Evolutionary conservation across 2,113 vertebrate species (phyloP), one percentile per base, ranked within the genome.

Genomic region (Propithecus coquereli): DNA sequence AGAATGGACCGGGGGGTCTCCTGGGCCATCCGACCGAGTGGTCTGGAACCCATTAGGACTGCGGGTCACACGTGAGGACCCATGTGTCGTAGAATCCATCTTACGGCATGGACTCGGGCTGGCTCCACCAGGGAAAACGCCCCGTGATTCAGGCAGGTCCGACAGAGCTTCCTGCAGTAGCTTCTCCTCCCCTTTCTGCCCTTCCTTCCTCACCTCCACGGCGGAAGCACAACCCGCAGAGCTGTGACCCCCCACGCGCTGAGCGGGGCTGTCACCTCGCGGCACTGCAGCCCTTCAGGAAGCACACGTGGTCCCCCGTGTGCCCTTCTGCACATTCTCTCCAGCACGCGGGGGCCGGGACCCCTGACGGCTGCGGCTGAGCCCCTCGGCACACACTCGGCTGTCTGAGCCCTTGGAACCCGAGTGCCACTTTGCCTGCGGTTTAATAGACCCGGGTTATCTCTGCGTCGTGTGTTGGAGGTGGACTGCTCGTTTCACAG

Each of bases 381-480:
- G 52, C 3, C 2, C 11, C 30, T 10, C 7, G 0, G 12, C 3
- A 32, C 1, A 3, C 6, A 9, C 76, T 20, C 30, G 2, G n/a
- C 5, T 4, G 18, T 84, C 65, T 0, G 43, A 50, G 61, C n/a
- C 37, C 0, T 0, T 0, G 7, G 87, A 11, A 1, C 37, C 17
- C 1, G 27, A 30, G n/a, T 50, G 30, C 70, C 27, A 0, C 2
- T 0, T 50, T 6, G 52, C 5, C 92, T 1, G 5, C 3, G 25
- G 40, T 32, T 10, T 27, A 7, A 1, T 13, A 13, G 12, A 43
- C 30, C 34, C 0, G 32, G 16, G 34, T 52, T 25, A 0, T 11
- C 34, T 52, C 45, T n/a, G 16, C 9, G 40, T 27, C 25, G 0
- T 0, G 1, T 0, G 52, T 20, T 3, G 16, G 18, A 2, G 37